Evolutionary conservation across 2,797 vertebrate genomes (phyloP), one percentile per base, ranked within the genome.

Genomic region (Heterohyrax brucei): DNA sequence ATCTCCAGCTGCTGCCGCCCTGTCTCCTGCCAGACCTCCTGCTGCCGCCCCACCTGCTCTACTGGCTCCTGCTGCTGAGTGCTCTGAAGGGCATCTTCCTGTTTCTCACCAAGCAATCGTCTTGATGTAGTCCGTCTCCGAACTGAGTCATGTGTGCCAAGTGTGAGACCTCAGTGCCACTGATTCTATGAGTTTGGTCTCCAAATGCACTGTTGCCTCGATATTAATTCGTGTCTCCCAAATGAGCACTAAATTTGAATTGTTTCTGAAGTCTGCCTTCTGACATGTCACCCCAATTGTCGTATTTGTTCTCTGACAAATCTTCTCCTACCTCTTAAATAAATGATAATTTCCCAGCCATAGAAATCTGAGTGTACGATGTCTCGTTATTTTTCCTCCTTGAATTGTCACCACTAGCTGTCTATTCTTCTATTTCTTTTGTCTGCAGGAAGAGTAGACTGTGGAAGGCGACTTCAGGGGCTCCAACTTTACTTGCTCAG

Each of bases 1-100:
- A 1, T 14, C 1, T 12, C 56, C 39, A 44, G n/a, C 26, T 56
- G 62, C 46, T 28, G 76, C 53, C 39, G n/a, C 0, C 75, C 83
- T 33, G 21, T n/a, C n/a, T n/a, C n/a, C n/a, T n/a, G n/a, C n/a
- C n/a, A n/a, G n/a, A n/a, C n/a, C n/a, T n/a, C n/a, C n/a, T n/a
- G n/a, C n/a, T n/a, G n/a, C n/a, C n/a, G n/a, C n/a, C n/a, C n/a
- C n/a, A n/a, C 12, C 73, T 93, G 84, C 72, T 93, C 53, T 48
- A 80, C 87, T 16, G 18, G 14, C 21, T 95, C 95, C 61, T 96
- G 92, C 86, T 97, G 95, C 91, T 95, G 53, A 97, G 5, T 0
- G 0, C 4, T 18, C 21, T 59, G 5, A 10, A 24, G 46, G 46
- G 30, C 1, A 22, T 26, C 12, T 4, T 56, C 8, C 78, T 70